Percentiles rank a stretch among this genome's conserved stretches.
phyloP scores from a whole-genome alignment of 2,113 vertebrate genomes.

The Pheucticus melanocephalus region DNA sequence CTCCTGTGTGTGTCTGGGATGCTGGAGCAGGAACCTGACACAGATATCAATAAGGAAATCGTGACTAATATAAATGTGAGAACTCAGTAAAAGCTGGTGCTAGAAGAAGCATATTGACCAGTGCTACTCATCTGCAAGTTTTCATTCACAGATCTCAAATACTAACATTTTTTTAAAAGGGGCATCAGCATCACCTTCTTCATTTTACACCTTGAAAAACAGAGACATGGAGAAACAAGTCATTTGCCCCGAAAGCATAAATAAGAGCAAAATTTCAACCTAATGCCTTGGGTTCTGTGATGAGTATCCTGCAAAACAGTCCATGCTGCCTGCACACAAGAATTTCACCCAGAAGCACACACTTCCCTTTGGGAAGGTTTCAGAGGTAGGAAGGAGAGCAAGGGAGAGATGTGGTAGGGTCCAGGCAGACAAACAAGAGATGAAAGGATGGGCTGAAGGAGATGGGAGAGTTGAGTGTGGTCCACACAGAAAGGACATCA shows the following conservation, averaged over 20 bases:
- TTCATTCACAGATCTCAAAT: background rate
- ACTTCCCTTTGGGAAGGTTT: background rate
- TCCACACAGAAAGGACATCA: background rate
- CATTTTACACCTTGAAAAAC: background rate
- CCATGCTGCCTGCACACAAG: background rate
- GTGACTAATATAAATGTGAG: background rate
- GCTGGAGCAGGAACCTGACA: background rate
- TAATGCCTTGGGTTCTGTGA: background rate
- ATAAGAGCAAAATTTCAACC: background rate
- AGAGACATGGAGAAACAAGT: background rate
- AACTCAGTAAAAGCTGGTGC: background rate
- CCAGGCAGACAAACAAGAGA: background rate
- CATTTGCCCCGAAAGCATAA: background rate
- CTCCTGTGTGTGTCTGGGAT: background rate
- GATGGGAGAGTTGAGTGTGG: background rate
- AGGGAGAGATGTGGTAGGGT: background rate
- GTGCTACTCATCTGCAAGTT: background rate
- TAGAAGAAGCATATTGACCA: background rate
- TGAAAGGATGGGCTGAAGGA: background rate
- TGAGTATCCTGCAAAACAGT: background rate
- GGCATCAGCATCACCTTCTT: background rate
- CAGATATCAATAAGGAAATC: background rate
- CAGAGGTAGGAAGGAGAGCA: background rate
- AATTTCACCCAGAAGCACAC: background rate
- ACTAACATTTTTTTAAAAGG: background rate